Base-by-base conservation (phyloP, 2,888 invertebrate genomes). In the Ichneumon xanthorius region DNA sequence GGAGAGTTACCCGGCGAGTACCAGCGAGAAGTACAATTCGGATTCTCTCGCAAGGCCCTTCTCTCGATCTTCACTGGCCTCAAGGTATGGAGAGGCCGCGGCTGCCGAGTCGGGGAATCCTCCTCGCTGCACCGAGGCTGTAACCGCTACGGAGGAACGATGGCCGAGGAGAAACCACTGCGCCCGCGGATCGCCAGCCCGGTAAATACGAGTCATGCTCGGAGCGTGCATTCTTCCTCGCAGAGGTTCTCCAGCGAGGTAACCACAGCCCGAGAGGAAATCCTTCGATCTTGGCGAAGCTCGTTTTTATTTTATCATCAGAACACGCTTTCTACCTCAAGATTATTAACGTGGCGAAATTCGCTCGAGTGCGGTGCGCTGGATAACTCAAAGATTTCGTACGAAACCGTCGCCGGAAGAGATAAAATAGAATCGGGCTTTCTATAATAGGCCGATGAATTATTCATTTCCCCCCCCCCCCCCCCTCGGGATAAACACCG, bases 141-240 rank as follows among this genome's bases (percentile, higher is more conserved):
- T 58, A 30, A n/a, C 61, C 30, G 61, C 53, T 61, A 30, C 40
- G 55, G 37, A 16, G 61, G 63, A 61, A 37, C 65, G 26, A 45
- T 26, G 80, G 80, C 84, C 85, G 84, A 86, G 73, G 87, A 85
- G 90, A 87, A 87, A 88, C 87, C 85, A 50, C 87, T 61, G 79
- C 14, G 72, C 19, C 16, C 55, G 45, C 55, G 50, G 53, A 72
- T 78, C 82, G 68, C 26, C 78, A 78, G 83, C 87, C 80, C 86
- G 86, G 90, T 90, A 90, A 90, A 91, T 89, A 89, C 91, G 89
- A 91, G 91, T 91, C 91, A 91, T 91, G 91, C 91, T 90, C 87
- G 84, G 73, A 88, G 87, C 89, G 90, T 89, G 89, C 91, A 91
- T 91, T 91, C 91, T 89, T 89, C 85, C 53, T 76, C 45, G 87